Percentiles rank a stretch among this genome's conserved stretches.
Conservation (phyloP, 2,113 vertebrate species). For the Oncorhynchus tshawytscha region DNA sequence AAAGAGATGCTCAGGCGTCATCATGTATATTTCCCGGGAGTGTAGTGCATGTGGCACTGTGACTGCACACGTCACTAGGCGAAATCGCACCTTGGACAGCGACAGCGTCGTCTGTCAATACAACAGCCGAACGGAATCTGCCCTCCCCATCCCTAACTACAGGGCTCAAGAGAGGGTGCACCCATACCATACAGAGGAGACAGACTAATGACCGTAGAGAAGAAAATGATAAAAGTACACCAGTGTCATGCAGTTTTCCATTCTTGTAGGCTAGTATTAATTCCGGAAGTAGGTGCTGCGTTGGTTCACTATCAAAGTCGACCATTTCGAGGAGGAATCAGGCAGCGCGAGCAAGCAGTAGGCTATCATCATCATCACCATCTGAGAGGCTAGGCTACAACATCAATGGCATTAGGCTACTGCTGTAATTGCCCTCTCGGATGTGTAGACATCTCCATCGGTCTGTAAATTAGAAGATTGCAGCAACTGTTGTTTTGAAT, state of each 20-base stretch:
- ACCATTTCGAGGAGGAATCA: constrained; percentile 73
- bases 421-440: constrained; percentile 39
- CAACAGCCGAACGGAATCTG: constrained; percentile 35
- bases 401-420: constrained; percentile 41
- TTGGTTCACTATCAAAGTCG: constrained; percentile 68
- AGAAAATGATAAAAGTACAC: constrained; percentile 33
- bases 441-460: constrained; percentile 44
- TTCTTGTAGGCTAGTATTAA: constrained; percentile 57
- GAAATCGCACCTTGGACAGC: constrained; percentile 76
- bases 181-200: constrained; percentile 10
- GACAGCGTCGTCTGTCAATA: constrained; percentile 67
- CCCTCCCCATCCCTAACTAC: constrained; percentile 24
- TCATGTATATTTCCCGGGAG: constrained; percentile 59
- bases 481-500: constrained; percentile 26
- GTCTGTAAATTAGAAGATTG: constrained; percentile 23
- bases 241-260: constrained; percentile 11
- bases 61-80: constrained; percentile 54
- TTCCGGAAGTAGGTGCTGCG: constrained; percentile 77
- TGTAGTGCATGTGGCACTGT: constrained; percentile 50
- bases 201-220: constrained; percentile 7
- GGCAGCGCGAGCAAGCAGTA: constrained; percentile 41
- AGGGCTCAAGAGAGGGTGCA: constrained; percentile 15
- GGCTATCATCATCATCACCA: constrained; percentile 40
- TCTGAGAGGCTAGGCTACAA: constrained; percentile 39
- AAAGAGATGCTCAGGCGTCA: background rate